Base-by-base conservation (phyloP, 1,140 invertebrate species). In the Habropoda laboriosa region DNA sequence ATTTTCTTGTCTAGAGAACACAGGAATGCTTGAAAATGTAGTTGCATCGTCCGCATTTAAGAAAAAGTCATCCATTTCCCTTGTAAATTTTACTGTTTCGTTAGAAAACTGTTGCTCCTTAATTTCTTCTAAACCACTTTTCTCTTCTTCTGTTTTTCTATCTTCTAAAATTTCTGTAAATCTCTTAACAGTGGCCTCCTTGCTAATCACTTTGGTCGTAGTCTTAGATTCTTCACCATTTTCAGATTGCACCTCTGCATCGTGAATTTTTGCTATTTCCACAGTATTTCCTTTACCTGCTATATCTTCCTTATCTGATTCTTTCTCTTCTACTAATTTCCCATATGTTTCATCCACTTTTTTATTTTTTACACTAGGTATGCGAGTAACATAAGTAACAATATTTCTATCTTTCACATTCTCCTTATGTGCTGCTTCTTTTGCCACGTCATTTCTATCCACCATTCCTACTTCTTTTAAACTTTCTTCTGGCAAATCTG, bases 111-210 rank as follows among this genome's bases (percentile, higher is more conserved):
- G 40, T 0, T 42, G 32, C 12, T 21, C 24, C 1, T 42, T 24
- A 51, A 10, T n/a, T n/a, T 40, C 45, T 40, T 42, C 2, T 12
- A 0, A 5, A 21, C 16, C 3, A 4, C 32, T 12, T 2, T 35
- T 53, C 6, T 21, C 12, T 21, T 27, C 12, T 8, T 73, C 53
- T 32, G 84, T 57, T 30, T 89, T n/a, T n/a, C n/a, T n/a, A n/a
- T n/a, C 84, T 38, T 88, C 27, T 10, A 90, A 60, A 16, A 91
- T 21, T 13, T 90, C 86, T 5, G 78, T 70, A n/a, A 91, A 89
- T 45, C 82, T 87, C 70, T 90, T 91, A 35, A 92, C 88, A 8
- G 74, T 84, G 13, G 87, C 89, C 45, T 89, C 75, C 13, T 87
- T 86, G 45, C 51, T 63, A 57, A 45, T 2, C n/a, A 42, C 18